phyloP scores from a whole-genome alignment of 1,140 invertebrate species.

The Euura lappo region DNA sequence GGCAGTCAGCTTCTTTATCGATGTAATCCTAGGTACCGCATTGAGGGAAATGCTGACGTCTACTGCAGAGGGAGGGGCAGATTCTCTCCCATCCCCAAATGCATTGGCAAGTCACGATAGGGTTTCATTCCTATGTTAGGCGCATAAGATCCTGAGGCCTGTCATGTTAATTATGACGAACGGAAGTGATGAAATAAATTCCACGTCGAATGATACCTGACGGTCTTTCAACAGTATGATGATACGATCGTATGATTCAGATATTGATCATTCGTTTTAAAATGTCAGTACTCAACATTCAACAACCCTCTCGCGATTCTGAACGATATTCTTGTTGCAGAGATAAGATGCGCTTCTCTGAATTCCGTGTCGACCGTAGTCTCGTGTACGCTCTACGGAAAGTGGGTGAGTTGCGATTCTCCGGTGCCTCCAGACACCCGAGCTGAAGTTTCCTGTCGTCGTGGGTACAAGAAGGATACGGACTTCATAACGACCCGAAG shows the following conservation, averaged over 20 bases:
- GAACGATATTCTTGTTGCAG: constrained; percentile 28
- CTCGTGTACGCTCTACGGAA: constrained; percentile 19
- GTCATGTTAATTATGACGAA: not conserved
- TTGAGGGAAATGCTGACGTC: constrained; percentile 34
- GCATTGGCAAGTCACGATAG: constrained; percentile 37
- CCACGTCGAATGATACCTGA: too few species aligned
- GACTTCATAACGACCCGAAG: constrained; percentile 21
- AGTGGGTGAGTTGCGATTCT: constrained; percentile 31
- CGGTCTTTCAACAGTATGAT: too few species aligned
- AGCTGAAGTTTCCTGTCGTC: constrained; percentile 38
- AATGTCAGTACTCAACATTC: too few species aligned
- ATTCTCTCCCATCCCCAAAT: constrained; percentile 47
- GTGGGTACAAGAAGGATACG: constrained; percentile 42
- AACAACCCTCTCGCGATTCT: too few species aligned
- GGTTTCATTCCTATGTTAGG: not conserved
- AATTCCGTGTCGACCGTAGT: constrained; percentile 33
- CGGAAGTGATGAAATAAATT: too few species aligned
- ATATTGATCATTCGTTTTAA: too few species aligned
- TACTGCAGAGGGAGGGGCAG: constrained; percentile 39
- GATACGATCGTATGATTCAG: too few species aligned
- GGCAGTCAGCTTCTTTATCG: constrained; percentile 46
- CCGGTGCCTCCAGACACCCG: constrained; percentile 37
- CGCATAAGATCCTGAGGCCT: not conserved
- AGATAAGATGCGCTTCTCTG: constrained; percentile 44
- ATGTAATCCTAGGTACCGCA: constrained; percentile 42